Evolutionary conservation across 2,888 invertebrate species (phyloP).

Genomic region (Coelinius sp.): DNA sequence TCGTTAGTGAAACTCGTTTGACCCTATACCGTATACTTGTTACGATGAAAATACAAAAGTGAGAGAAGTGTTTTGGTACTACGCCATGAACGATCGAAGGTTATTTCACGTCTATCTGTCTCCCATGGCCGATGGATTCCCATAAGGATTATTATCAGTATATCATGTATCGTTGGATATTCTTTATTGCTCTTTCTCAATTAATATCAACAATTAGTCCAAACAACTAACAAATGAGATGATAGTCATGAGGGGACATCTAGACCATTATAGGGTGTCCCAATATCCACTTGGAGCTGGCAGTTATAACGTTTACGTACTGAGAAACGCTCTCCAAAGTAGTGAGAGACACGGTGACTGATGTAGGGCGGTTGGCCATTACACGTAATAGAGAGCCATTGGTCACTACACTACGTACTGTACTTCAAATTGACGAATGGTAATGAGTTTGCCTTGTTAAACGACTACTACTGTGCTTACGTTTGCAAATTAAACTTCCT

Average conservation of each 20-base stretch:
- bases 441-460: conserved; percentile 71
- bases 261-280: not conserved
- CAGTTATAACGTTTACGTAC: not conserved
- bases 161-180: too few species aligned
- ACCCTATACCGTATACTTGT: conserved; percentile 58
- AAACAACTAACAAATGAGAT: too few species aligned
- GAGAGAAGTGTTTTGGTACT: conserved; percentile 39
- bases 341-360: conserved; percentile 63
- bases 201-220: too few species aligned
- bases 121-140: conserved; percentile 17
- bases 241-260: too few species aligned
- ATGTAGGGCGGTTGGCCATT: conserved; percentile 69
- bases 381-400: conserved; percentile 70
- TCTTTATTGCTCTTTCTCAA: too few species aligned
- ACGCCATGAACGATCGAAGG: conserved; percentile 7
- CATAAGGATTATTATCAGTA: conserved; percentile 28
- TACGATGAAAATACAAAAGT: conserved; percentile 35
- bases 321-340: conserved; percentile 30
- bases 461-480: conserved; percentile 58
- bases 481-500: conserved; percentile 55
- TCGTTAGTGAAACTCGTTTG: conserved; percentile 70
- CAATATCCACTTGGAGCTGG: not conserved
- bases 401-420: conserved; percentile 67
- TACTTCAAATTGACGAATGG: conserved; percentile 71
- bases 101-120: conserved; percentile 32